Evolutionary conservation across 2,797 vertebrate genomes (phyloP), one percentile per base, ranked within the genome.

Genomic region (Garrulus glandarius): DNA sequence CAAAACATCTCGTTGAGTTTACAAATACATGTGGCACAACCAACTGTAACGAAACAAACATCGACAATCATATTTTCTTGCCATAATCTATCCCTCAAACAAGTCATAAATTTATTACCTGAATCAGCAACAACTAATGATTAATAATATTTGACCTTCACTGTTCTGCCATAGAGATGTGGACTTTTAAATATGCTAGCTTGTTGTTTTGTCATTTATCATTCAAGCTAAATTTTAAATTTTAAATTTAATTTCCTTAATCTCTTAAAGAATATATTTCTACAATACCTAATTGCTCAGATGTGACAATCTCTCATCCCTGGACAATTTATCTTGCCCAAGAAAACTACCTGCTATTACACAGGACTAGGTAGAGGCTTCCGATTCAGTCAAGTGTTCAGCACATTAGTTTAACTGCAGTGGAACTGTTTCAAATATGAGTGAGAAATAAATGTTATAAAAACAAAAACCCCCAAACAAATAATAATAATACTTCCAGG

Each of bases 391-490:
- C 23, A 56, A 11, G 36, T 34, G 21, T 49, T 82, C 23, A 59
- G 15, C 12, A 63, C 22, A 60, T 64, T 6, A 72, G 11, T 56
- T 74, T 69, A 65, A 43, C 21, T 68, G 15, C 9, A 22, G 24
- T 3, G 14, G 24, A 63, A 63, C 2, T 5, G 9, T 44, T 77
- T 68, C 49, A 76, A 71, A 57, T 39, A 71, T 10, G 26, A 61
- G 19, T 39, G 8, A 76, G 78, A 92, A 76, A 57, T 26, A 83
- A 65, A 53, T 0, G 3, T 21, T 27, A 47, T 7, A 46, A 37
- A 63, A 39, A 6, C 23, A 44, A 43, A 13, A 2, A 27, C 1
- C 1, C 1, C 6, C 32, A n/a, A 56, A 34, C 26, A 7, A 15
- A 23, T 5, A 32, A 22, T 18, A 79, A 24, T 7, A 67, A 13